Conservation (phyloP, 1,140 invertebrate species). For the Drosophila yakuba region DNA sequence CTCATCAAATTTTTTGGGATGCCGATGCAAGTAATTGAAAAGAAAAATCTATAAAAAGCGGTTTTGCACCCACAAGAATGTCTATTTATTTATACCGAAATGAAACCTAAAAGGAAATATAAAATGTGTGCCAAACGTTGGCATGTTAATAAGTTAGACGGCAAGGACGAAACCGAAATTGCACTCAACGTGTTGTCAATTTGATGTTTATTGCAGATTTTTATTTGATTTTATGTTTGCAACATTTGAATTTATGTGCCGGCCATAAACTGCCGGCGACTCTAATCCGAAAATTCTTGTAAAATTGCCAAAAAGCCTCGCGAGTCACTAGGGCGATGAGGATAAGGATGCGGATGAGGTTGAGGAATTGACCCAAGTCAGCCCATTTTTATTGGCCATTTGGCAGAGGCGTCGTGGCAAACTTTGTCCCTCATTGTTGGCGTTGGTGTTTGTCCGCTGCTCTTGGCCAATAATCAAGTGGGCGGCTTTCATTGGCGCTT, state of each 20-base stretch:
- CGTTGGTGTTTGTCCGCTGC: conserved; percentile 24
- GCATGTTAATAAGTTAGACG: conserved; percentile 39
- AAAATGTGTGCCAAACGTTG: conserved; percentile 24
- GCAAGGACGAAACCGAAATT: conserved; percentile 22
- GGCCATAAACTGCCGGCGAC: conserved; percentile 62
- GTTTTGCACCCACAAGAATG: conserved; percentile 13
- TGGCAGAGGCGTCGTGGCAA: conserved; percentile 51
- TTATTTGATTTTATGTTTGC: conserved; percentile 76
- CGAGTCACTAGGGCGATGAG: neutral
- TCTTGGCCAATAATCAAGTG: conserved; percentile 74
- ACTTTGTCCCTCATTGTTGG: conserved; percentile 38
- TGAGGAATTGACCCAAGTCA: conserved; percentile 41
- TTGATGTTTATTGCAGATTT: conserved; percentile 80
- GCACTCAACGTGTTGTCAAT: conserved; percentile 71
- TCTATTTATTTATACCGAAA: conserved; percentile 14
- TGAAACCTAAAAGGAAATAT: conserved; percentile 16
- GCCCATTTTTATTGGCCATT: conserved; percentile 75
- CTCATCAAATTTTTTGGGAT: conserved; percentile 15
- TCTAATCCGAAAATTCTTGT: conserved; percentile 75
- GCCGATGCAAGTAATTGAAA: conserved; percentile 29
- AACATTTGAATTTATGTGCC: conserved; percentile 72
- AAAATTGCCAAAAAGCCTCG: conserved; percentile 56
- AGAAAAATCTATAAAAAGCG: conserved; percentile 19
- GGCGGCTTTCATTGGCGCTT: conserved; percentile 78
- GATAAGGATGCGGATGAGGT: neutral